Evolutionary conservation across 2,888 invertebrate genomes (phyloP), one percentile per base, ranked within the genome.

Genomic region (Drosophila lutescens): DNA sequence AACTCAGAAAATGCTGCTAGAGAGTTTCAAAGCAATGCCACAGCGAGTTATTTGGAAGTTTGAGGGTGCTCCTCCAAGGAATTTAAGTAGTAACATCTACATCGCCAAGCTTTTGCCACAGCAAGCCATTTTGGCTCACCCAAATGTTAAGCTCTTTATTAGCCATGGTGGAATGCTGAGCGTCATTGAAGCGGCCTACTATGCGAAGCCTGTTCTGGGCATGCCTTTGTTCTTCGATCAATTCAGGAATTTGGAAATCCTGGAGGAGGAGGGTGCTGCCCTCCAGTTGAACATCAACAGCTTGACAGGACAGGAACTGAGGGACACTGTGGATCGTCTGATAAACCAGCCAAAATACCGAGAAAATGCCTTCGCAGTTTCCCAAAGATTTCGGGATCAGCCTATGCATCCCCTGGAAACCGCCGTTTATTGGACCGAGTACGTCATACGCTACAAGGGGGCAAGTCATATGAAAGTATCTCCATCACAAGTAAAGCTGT

Each of bases 171-270:
- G 93, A 2, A 77, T 93, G 1, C 72, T 93, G 7, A 92, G 93
- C 67, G 90, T 91, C 1, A 92, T 91, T 0, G 93, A 93, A 77
- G 90, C 93, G 0, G 80, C 92, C 4, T 90, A 92, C 60, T 90
- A 92, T 76, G 93, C 91, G 2, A 92, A 92, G 23, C 93, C 93
- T 0, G 79, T 93, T 2, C 74, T 93, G 23, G 93, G 93, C 0
- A 88, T 94, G 55, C 93, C 94, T 0, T 74, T 93, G 3, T 92
- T 92, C 57, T 93, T 89, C 5, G 93, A 94, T 80, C 93, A 94
- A 82, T 90, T 91, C 46, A 77, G 91, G 2, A 94, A 94, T 72
- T 91, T 93, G 72, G 90, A 86, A 1, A 88, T 89, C 6, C 90
- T 93, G 90, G 2, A 53, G 7, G 50, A 32, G 5, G 58, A 63